A percentile compares a stretch with the other conserved stretches of the same genome.
Conservation (phyloP, 2,113 vertebrate genomes). For the Malurus melanocephalus region DNA sequence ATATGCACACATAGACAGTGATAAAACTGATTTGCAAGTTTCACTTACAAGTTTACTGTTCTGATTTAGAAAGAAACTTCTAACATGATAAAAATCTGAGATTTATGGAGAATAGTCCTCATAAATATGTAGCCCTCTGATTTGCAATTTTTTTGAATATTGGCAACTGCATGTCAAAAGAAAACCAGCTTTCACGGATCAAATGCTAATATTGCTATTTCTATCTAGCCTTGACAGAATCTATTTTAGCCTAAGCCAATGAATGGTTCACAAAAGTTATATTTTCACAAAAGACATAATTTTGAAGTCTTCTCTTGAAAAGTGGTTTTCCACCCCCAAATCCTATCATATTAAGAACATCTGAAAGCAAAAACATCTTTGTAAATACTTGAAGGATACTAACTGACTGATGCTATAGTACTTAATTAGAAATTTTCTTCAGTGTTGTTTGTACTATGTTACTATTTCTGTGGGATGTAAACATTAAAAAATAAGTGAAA, state of each 20-base stretch:
- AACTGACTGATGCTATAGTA: not conserved
- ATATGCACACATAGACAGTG: constrained; percentile 3
- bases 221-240: not conserved
- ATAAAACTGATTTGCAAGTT: constrained; percentile 48
- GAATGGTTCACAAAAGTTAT: not conserved
- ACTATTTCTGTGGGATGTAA: not conserved
- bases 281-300: not conserved
- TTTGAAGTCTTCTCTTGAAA: not conserved
- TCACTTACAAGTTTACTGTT: constrained; percentile 34
- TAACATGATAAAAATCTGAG: not conserved
- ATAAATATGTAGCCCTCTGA: constrained; percentile 22
- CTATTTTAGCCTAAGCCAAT: not conserved
- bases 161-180: not conserved
- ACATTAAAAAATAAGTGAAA: not conserved
- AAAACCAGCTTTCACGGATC: not conserved
- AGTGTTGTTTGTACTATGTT: not conserved
- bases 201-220: not conserved
- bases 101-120: not conserved
- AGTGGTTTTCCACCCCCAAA: not conserved
- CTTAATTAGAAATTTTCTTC: not conserved
- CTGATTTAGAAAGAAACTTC: not conserved
- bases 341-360: not conserved
- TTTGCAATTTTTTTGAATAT: not conserved
- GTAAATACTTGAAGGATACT: not conserved
- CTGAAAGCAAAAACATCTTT: not conserved